Evolutionary conservation across 30 jellyfish, hydroid and myxozoan species (phyloP).

Genomic region (Aurelia aurita complex sp. Pacific): DNA sequence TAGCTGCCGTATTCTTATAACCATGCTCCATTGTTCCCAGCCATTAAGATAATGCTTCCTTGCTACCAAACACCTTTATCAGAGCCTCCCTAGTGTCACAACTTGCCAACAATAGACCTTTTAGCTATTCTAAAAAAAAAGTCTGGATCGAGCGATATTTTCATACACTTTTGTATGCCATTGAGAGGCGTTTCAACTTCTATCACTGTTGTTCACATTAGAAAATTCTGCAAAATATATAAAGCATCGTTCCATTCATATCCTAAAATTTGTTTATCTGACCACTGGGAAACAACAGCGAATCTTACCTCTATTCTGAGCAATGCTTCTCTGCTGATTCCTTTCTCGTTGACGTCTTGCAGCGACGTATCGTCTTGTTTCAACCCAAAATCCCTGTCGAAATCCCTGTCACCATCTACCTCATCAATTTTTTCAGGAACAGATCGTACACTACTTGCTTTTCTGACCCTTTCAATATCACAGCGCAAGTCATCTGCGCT

Average conservation of each 20-base stretch:
- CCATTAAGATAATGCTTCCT: too few species aligned
- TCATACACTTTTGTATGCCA: too few species aligned
- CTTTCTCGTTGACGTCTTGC: slow-evolving; percentile 22
- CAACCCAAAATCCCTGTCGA: background rate
- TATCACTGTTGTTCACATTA: too few species aligned
- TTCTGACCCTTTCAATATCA: slow-evolving; percentile 19
- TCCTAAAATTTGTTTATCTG: too few species aligned
- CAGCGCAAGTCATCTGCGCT: slow-evolving; percentile 2
- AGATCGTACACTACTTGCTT: slow-evolving; percentile 33
- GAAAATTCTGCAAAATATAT: too few species aligned
- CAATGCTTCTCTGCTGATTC: slow-evolving; percentile 41
- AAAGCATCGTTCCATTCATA: background rate
- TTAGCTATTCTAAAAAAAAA: too few species aligned
- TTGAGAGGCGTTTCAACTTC: too few species aligned
- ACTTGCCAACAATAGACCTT: background rate
- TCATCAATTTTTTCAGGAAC: slow-evolving; percentile 36
- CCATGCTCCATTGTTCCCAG: too few species aligned
- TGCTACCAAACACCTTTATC: too few species aligned
- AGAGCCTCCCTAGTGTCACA: background rate
- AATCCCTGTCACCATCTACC: slow-evolving; percentile 18
- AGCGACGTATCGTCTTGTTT: background rate
- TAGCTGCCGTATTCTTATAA: too few species aligned
- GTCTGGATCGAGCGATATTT: too few species aligned
- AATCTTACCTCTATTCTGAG: slow-evolving; percentile 44
- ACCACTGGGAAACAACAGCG: background rate